Conservation (phyloP, 2,888 invertebrate species). For the Apamea monoglypha region DNA sequence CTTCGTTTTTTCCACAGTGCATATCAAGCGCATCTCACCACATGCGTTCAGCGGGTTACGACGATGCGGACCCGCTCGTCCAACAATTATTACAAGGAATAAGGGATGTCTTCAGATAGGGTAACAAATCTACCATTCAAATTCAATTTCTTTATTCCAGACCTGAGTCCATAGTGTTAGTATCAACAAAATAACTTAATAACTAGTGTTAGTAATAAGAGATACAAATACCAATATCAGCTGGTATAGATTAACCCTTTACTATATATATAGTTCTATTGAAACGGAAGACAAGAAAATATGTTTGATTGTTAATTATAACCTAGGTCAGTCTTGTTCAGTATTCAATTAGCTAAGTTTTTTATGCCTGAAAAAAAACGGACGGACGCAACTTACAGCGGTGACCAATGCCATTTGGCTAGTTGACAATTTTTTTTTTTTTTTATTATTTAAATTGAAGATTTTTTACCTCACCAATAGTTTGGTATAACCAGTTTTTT, state of each 20-base stretch:
- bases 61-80: constrained; percentile 74
- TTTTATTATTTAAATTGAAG: too few species aligned
- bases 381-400: background rate
- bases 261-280: constrained; percentile 2
- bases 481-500: too few species aligned
- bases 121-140: background rate
- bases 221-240: too few species aligned
- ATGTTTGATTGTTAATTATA: background rate
- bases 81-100: constrained; percentile 76
- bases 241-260: background rate
- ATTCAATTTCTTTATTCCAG: too few species aligned
- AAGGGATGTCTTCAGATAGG: constrained; percentile 81
- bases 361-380: background rate
- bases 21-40: constrained; percentile 90
- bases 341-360: background rate
- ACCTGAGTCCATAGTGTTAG: too few species aligned
- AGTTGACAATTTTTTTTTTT: too few species aligned
- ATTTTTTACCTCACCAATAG: too few species aligned
- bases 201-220: too few species aligned
- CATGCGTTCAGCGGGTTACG: constrained; percentile 85
- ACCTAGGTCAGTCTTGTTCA: background rate
- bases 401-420: too few species aligned
- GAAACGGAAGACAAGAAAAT: background rate
- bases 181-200: too few species aligned
- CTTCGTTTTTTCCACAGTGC: constrained; percentile 82